Evolutionary conservation across 2,888 invertebrate genomes (phyloP).

Genomic region (Meloe dianella): DNA sequence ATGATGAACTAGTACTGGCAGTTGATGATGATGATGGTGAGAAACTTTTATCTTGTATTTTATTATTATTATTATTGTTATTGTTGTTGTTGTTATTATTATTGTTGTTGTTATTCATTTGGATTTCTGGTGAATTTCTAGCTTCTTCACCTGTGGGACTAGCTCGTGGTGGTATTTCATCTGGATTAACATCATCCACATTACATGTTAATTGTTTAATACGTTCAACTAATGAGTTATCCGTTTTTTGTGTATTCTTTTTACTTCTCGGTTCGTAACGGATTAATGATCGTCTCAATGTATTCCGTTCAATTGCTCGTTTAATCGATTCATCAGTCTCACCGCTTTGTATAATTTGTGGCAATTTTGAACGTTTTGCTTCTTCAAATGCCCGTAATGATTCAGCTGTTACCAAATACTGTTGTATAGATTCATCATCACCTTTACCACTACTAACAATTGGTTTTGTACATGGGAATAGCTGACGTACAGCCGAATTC

Average conservation of each 20-base stretch:
- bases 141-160: slow-evolving; percentile 74
- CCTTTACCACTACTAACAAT: slow-evolving; percentile 46
- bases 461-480: slow-evolving; percentile 78
- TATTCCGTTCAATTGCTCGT: slow-evolving; percentile 82
- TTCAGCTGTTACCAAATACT: slow-evolving; percentile 72
- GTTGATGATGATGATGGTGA: slow-evolving; percentile 66
- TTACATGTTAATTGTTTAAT: slow-evolving; percentile 86
- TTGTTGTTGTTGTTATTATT: slow-evolving; percentile 33
- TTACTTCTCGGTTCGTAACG: slow-evolving; percentile 62
- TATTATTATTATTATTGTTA: slow-evolving; percentile 30
- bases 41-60: slow-evolving; percentile 64
- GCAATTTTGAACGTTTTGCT: slow-evolving; percentile 64
- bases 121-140: slow-evolving; percentile 52
- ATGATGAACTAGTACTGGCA: slow-evolving; percentile 64
- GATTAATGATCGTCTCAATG: slow-evolving; percentile 78
- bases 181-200: slow-evolving; percentile 68
- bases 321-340: slow-evolving; percentile 72
- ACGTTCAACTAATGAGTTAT: slow-evolving; percentile 83
- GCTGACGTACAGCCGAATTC: slow-evolving; percentile 83
- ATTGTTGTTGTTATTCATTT: slow-evolving; percentile 34
- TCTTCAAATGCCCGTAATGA: slow-evolving; percentile 75
- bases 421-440: slow-evolving; percentile 55
- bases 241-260: slow-evolving; percentile 64
- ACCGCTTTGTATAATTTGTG: slow-evolving; percentile 61
- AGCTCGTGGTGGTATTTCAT: slow-evolving; percentile 62